Evolutionary conservation across 2,888 invertebrate genomes (phyloP), one percentile per base, ranked within the genome.

Genomic region (Drosophila siamana): DNA sequence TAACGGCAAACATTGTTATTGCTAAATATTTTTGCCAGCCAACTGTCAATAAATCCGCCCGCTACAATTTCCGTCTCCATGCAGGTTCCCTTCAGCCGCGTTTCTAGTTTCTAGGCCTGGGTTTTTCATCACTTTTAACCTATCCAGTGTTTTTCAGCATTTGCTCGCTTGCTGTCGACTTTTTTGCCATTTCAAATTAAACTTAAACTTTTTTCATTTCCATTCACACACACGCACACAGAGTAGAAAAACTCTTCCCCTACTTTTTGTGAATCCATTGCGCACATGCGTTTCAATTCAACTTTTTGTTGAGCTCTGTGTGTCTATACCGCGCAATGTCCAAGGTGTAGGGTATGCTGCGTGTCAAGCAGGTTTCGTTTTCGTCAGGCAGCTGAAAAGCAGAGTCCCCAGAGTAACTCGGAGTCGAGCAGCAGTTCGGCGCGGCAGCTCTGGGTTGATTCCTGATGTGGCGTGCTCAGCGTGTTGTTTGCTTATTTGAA

Each of bases 141-240:
- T 71, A 70, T 24, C 48, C 60, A 51, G n/a, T 26, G 43, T 54
- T 57, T 60, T 50, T 51, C 19, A 55, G 19, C 59, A 13, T 63
- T 82, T 36, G 30, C 80, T 55, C 61, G 74, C 57, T 59, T 47
- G 36, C 51, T 64, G 61, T 76, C 69, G 73, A 71, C 38, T 85
- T 85, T 78, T 67, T 87, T 81, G 86, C 86, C 64, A 82, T 82
- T 87, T 87, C 80, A 82, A 82, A 82, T 82, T 82, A 87, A 82
- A 82, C 80, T 82, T 82, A 82, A 82, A 87, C 81, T 82, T 82
- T 82, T 87, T 87, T 82, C 87, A 80, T 87, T 87, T 87, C 80
- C 80, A 85, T 87, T 87, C 86, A 69, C 72, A 75, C 57, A 84
- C 85, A 86, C 50, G 7, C 33, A 33, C n/a, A 6, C 13, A 38